These are phyloP conservation scores for Drosophila cognata DNA, from an alignment of 2,888 invertebrate genomes.

Conservation along the genomic window DNA sequence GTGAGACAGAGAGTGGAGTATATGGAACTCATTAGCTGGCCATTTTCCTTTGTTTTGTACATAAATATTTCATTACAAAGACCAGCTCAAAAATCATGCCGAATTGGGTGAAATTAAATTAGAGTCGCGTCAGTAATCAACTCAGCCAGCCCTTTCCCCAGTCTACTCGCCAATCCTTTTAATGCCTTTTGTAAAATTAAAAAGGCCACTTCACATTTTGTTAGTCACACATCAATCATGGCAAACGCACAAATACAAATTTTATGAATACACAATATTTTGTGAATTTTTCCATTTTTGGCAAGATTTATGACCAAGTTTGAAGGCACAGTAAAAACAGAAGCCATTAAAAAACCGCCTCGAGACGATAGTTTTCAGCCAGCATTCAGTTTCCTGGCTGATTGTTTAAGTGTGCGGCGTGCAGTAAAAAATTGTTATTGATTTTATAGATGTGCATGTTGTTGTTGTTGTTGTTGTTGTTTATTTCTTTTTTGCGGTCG, in stretches of 20 bases:
- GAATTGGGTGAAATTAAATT: conserved; percentile 70
- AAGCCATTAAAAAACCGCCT: conserved; percentile 19
- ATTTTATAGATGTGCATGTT: conserved; percentile 46
- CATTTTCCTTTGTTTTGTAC: conserved; percentile 56
- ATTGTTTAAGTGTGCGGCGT: conserved; percentile 58
- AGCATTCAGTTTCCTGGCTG: conserved; percentile 32
- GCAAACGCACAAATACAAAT: conserved; percentile 20
- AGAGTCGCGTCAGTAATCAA: conserved; percentile 67
- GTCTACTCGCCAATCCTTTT: neutral
- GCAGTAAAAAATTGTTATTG: conserved; percentile 40
- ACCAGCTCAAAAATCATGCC: conserved; percentile 42
- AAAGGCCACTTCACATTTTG: neutral
- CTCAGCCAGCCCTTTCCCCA: neutral
- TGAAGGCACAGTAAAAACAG: conserved; percentile 21
- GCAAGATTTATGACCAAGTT: conserved; percentile 49
- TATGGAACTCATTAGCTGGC: conserved; percentile 56
- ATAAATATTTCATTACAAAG: conserved; percentile 56
- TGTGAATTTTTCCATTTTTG: conserved; percentile 14
- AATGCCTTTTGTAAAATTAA: neutral
- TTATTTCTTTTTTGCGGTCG: neutral
- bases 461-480: conserved; percentile 3
- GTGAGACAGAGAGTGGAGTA: conserved; percentile 6
- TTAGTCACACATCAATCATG: conserved; percentile 41
- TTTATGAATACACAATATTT: conserved; percentile 20
- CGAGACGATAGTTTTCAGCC: conserved; percentile 53